phyloP scores from a whole-genome alignment of 2,888 invertebrate species.

The Ormyrus thymus region DNA sequence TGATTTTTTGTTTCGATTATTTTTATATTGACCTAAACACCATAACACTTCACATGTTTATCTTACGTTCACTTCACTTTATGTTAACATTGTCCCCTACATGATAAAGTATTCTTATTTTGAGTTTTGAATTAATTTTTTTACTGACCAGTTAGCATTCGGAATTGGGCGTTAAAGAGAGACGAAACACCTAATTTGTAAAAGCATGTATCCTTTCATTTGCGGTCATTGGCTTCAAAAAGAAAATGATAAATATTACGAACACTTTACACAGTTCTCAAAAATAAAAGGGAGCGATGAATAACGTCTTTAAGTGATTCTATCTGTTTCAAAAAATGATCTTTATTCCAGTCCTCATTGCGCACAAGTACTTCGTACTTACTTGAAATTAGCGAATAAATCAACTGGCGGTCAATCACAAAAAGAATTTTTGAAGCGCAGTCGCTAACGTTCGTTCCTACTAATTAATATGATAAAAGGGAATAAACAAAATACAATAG shows the following conservation, averaged over 20 bases:
- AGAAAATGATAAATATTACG: conserved; percentile 49
- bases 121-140: conserved; percentile 30
- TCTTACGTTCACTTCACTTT: background rate
- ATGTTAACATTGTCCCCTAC: conserved; percentile 31
- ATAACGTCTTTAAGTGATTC: background rate
- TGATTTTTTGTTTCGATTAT: conserved; percentile 46
- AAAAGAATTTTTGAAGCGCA: background rate
- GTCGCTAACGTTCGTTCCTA: too few species aligned
- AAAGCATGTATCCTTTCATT: conserved; percentile 36
- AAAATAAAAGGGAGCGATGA: background rate
- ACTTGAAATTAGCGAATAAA: conserved; percentile 20
- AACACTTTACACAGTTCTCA: conserved; percentile 6
- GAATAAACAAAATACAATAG: conserved; percentile 28
- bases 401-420: conserved; percentile 26
- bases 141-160: conserved; percentile 27
- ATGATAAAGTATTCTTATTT: conserved; percentile 54
- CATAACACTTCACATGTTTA: conserved; percentile 27
- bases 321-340: background rate
- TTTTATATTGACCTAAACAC: conserved; percentile 52
- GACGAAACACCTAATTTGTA: conserved; percentile 29
- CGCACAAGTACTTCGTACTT: conserved; percentile 6
- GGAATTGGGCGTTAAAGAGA: conserved; percentile 34
- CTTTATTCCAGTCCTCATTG: background rate
- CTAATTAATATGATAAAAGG: background rate
- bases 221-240: conserved; percentile 40